These are phyloP conservation scores for Fragum whitleyi DNA, from an alignment of 2,888 invertebrate genomes.

Conservation along the genomic window DNA sequence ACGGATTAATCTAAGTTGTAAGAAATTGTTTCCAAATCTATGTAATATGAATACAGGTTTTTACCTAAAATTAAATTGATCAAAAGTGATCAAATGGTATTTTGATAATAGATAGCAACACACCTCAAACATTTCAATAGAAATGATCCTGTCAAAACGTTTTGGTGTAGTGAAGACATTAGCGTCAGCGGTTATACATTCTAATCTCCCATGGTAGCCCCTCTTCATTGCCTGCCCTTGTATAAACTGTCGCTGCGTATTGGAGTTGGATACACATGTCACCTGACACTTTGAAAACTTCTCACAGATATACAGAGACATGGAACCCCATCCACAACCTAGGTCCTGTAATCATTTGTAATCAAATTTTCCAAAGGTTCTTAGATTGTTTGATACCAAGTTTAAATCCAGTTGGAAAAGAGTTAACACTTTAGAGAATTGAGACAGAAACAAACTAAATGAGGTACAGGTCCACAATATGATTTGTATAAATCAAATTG, in stretches of 20 bases:
- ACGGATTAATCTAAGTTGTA: too few relatives aligned
- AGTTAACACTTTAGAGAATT: too few relatives aligned
- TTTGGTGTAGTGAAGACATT: slow-evolving; percentile 75
- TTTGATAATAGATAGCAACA: neutral
- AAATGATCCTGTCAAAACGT: slow-evolving; percentile 78
- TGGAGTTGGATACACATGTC: slow-evolving; percentile 81
- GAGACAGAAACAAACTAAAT: too few relatives aligned
- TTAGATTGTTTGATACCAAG: too few relatives aligned
- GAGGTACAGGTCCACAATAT: too few relatives aligned
- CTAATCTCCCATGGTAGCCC: slow-evolving; percentile 71
- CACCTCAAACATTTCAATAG: slow-evolving; percentile 83
- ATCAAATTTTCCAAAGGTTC: neutral
- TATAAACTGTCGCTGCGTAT: slow-evolving; percentile 77
- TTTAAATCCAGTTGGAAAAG: too few relatives aligned
- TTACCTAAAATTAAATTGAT: too few relatives aligned
- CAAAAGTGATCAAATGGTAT: too few relatives aligned
- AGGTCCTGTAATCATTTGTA: slow-evolving; percentile 77
- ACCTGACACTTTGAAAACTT: slow-evolving; percentile 78
- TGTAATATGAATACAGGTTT: too few relatives aligned
- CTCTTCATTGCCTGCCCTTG: slow-evolving; percentile 64
- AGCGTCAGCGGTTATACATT: slow-evolving; percentile 78
- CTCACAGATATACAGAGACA: slow-evolving; percentile 77
- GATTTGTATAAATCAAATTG: too few relatives aligned
- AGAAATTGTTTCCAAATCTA: too few relatives aligned
- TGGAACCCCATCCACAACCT: slow-evolving; percentile 82